phyloP scores from a whole-genome alignment of 2,888 invertebrate species.

The Ommatoiulus sabulosus region DNA sequence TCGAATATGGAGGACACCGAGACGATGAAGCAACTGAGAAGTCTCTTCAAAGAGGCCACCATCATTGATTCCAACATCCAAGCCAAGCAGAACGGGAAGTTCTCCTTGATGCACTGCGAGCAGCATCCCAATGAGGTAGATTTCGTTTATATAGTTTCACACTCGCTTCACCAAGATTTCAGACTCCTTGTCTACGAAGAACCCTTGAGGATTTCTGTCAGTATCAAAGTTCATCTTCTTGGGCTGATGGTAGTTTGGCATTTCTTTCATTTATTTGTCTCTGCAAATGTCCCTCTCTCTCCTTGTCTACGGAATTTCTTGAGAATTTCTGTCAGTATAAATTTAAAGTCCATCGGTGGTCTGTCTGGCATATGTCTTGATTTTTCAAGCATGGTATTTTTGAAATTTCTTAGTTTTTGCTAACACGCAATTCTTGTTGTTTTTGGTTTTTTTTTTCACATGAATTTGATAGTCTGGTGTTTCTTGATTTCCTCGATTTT shows the following conservation, averaged over 20 bases:
- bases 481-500: too few relatives aligned
- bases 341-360: too few relatives aligned
- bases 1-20: slow-evolving; percentile 30
- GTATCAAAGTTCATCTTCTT: not conserved
- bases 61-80: not conserved
- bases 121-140: slow-evolving; percentile 44
- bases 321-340: too few relatives aligned
- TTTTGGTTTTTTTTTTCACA: too few relatives aligned
- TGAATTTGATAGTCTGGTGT: too few relatives aligned
- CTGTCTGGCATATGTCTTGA: too few relatives aligned
- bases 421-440: too few relatives aligned
- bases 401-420: too few relatives aligned
- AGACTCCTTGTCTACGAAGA: not conserved
- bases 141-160: not conserved
- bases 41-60: slow-evolving; percentile 9
- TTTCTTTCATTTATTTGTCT: not conserved
- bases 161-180: not conserved
- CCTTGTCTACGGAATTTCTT: too few relatives aligned
- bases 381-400: too few relatives aligned
- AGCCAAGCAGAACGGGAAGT: slow-evolving; percentile 7
- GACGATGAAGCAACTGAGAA: slow-evolving; percentile 37
- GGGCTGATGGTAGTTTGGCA: not conserved
- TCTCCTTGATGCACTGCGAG: not conserved
- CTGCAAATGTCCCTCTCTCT: too few relatives aligned
- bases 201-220: too few relatives aligned